These are phyloP conservation scores for Drosophila ironensis DNA, from an alignment of 1,140 invertebrate genomes.

Conservation along the genomic window DNA sequence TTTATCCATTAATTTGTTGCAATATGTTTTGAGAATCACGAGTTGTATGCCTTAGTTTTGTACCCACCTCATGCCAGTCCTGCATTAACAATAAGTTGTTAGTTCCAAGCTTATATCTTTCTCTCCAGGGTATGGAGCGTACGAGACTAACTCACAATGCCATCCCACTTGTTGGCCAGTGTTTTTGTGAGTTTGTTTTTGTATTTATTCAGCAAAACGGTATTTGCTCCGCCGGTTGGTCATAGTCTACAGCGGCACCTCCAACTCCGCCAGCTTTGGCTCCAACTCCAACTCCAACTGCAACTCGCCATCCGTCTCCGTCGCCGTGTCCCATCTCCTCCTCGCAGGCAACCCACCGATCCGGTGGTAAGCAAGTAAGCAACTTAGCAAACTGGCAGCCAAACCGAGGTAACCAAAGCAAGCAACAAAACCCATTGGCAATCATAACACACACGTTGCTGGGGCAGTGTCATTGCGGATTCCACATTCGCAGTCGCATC, in stretches of 20 bases:
- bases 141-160: too few relatives aligned
- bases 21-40: too few relatives aligned
- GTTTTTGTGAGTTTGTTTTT: conserved; percentile 42
- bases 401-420: background rate
- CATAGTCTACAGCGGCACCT: conserved; percentile 38
- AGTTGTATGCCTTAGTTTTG: too few relatives aligned
- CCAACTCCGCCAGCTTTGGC: background rate
- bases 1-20: too few relatives aligned
- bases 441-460: conserved; percentile 74
- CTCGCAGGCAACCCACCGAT: conserved; percentile 20
- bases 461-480: conserved; percentile 39
- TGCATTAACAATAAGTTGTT: too few relatives aligned
- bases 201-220: conserved; percentile 72
- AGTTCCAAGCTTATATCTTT: too few relatives aligned
- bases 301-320: too few relatives aligned
- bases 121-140: too few relatives aligned
- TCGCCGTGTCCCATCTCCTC: too few relatives aligned
- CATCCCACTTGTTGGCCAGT: conserved; percentile 5
- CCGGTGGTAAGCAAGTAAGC: conserved; percentile 4
- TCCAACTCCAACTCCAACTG: background rate
- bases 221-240: conserved; percentile 62
- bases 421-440: conserved; percentile 61
- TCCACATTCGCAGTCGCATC: conserved; percentile 13
- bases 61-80: too few relatives aligned
- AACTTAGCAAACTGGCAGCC: conserved; percentile 9